Evolutionary conservation across 2,113 vertebrate genomes (phyloP).

Genomic region (Sapajus apella): DNA sequence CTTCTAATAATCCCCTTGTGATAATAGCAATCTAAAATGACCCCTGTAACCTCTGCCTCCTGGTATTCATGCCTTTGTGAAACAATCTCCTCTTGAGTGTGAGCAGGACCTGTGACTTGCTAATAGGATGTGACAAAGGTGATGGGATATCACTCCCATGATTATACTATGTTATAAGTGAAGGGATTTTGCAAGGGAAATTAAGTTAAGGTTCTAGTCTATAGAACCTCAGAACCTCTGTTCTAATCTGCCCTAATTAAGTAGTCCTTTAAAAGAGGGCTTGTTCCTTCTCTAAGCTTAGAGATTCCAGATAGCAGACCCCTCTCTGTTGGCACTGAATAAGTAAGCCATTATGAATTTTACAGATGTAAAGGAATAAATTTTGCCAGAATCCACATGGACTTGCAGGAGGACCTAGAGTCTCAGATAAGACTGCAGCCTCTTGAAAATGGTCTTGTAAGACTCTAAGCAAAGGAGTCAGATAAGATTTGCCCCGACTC

Average conservation of each 20-base stretch:
- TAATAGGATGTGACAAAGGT: background rate
- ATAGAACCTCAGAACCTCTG: background rate
- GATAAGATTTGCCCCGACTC: background rate
- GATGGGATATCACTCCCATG: background rate
- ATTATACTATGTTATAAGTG: background rate
- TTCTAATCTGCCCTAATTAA: background rate
- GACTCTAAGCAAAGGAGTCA: background rate
- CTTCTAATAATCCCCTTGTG: background rate
- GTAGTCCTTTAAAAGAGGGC: background rate
- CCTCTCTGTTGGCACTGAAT: background rate
- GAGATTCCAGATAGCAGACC: background rate
- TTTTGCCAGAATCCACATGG: background rate
- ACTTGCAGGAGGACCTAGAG: background rate
- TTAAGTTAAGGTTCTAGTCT: background rate
- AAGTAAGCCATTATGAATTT: background rate
- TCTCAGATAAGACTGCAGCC: background rate
- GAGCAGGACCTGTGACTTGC: background rate
- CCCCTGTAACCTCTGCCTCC: background rate
- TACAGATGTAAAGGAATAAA: background rate
- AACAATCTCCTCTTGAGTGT: background rate
- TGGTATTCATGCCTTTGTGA: background rate
- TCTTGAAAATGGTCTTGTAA: background rate
- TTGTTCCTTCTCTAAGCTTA: background rate
- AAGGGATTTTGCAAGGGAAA: background rate
- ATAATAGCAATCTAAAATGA: background rate